Evolutionary conservation across 2,113 vertebrate species (phyloP).

Genomic region (Galeopterus variegatus): DNA sequence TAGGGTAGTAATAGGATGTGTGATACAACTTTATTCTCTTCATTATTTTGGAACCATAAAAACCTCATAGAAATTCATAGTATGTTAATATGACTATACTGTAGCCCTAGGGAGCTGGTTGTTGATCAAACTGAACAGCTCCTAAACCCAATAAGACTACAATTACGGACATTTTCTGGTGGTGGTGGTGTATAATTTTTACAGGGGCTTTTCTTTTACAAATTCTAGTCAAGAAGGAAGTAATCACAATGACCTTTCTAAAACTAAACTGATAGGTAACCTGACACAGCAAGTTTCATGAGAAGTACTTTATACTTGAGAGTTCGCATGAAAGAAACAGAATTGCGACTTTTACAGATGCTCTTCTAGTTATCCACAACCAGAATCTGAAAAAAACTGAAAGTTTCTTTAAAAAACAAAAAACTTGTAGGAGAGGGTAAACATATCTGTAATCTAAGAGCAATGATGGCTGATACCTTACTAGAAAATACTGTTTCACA

Average conservation of each 20-base stretch:
- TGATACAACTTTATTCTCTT: slow-evolving; percentile 11
- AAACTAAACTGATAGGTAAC: slow-evolving; percentile 37
- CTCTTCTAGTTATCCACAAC: background rate
- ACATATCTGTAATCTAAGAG: background rate
- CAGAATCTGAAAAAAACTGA: slow-evolving; percentile 22
- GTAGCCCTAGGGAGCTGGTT: background rate
- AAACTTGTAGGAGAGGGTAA: background rate
- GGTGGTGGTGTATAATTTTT: background rate
- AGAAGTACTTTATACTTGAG: background rate
- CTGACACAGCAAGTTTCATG: background rate
- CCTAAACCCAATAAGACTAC: background rate
- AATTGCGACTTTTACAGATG: background rate
- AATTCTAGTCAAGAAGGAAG: slow-evolving; percentile 52
- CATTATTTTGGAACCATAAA: background rate
- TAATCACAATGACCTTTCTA: slow-evolving; percentile 30
- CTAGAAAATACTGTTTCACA: slow-evolving; percentile 48
- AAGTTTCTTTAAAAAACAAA: background rate
- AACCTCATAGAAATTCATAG: background rate
- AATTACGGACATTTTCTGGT: background rate
- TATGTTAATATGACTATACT: background rate
- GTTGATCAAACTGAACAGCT: background rate
- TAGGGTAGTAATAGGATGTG: background rate
- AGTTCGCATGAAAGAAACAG: slow-evolving; percentile 28
- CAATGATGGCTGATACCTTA: slow-evolving; percentile 55
- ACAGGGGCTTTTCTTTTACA: slow-evolving; percentile 35